These are phyloP conservation scores for Calephelis perditalis DNA, from an alignment of 2,888 invertebrate genomes.

Conservation along the genomic window DNA sequence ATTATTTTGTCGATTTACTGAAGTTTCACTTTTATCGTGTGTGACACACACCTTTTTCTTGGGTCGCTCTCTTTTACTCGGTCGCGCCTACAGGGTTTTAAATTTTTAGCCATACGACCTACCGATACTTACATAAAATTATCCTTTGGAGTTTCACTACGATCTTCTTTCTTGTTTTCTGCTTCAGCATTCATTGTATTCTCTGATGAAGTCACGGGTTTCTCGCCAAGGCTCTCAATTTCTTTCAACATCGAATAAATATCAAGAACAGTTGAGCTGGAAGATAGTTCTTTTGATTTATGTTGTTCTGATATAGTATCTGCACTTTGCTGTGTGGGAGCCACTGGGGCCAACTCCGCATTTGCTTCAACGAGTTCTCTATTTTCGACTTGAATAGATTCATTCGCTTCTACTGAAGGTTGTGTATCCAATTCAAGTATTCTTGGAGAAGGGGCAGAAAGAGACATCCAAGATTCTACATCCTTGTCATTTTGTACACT, in stretches of 20 bases:
- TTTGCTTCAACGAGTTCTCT: slow-evolving; percentile 19
- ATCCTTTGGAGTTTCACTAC: slow-evolving; percentile 51
- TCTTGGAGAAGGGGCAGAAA: slow-evolving; percentile 60
- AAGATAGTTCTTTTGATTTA: slow-evolving; percentile 45
- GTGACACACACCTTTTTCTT: too few relatives aligned
- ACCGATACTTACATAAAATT: slow-evolving; percentile 60
- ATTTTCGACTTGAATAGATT: slow-evolving; percentile 5
- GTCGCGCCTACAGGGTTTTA: too few relatives aligned
- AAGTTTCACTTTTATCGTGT: too few relatives aligned
- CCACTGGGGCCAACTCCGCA: neutral
- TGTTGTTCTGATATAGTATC: slow-evolving; percentile 29
- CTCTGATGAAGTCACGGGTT: slow-evolving; percentile 49
- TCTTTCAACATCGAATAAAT: slow-evolving; percentile 74
- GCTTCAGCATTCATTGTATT: slow-evolving; percentile 34
- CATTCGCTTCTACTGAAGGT: slow-evolving; percentile 16
- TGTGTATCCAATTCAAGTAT: slow-evolving; percentile 40
- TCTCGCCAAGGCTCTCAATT: slow-evolving; percentile 67
- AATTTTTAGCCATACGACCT: slow-evolving; percentile 24
- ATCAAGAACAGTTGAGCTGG: slow-evolving; percentile 64
- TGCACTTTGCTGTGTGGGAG: slow-evolving; percentile 3
- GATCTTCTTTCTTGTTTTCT: slow-evolving; percentile 45
- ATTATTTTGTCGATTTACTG: too few relatives aligned
- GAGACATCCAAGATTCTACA: slow-evolving; percentile 72
- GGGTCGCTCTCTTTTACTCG: too few relatives aligned
- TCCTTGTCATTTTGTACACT: slow-evolving; percentile 66